These are phyloP conservation scores for Sylvilagus bachmani DNA, from an alignment of 2,113 vertebrate genomes.

Conservation along the genomic window DNA sequence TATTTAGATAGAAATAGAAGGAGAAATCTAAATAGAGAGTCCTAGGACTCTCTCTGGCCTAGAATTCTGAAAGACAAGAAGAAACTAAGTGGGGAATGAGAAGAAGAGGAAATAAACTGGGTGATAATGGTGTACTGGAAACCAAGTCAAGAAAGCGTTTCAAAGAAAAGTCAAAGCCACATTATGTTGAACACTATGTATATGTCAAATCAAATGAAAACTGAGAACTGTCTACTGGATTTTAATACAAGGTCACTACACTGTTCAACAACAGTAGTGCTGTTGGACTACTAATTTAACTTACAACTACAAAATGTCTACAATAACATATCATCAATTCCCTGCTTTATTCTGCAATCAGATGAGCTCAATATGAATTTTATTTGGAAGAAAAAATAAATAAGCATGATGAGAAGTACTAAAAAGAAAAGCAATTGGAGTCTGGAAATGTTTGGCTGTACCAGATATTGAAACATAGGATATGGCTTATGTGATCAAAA, in stretches of 20 bases:
- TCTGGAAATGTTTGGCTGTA: not conserved
- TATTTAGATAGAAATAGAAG: not conserved
- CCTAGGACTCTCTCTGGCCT: not conserved
- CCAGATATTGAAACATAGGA: slow-evolving; percentile 32
- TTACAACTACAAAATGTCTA: slow-evolving; percentile 17
- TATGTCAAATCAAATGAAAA: not conserved
- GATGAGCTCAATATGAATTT: not conserved
- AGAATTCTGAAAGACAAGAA: not conserved
- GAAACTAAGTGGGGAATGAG: not conserved
- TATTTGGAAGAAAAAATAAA: not conserved
- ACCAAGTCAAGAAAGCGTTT: not conserved
- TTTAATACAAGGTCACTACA: not conserved
- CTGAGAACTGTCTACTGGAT: not conserved
- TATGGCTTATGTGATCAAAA: slow-evolving; percentile 11
- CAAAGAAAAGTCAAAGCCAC: not conserved
- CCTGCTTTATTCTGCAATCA: not conserved
- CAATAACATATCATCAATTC: not conserved
- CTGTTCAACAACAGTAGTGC: not conserved
- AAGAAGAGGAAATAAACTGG: not conserved
- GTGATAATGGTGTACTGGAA: not conserved
- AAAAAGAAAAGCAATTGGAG: not conserved
- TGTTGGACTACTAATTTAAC: not conserved
- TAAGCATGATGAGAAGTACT: not conserved
- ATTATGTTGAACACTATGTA: not conserved
- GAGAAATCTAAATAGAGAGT: not conserved